Evolutionary conservation across 2,888 invertebrate genomes (phyloP).

Genomic region (Lithosia quadra): DNA sequence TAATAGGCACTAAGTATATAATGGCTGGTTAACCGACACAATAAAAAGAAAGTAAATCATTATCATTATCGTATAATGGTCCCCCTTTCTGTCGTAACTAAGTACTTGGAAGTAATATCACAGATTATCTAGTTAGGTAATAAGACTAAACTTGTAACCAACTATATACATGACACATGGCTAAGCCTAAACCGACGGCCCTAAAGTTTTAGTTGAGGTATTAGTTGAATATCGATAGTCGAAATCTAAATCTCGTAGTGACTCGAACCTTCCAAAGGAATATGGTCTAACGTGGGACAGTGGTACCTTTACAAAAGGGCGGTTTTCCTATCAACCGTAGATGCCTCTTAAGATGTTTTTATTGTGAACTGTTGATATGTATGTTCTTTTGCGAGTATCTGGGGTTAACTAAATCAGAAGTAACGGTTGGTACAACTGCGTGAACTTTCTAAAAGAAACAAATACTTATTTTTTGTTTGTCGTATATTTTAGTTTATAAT

Average conservation of each 20-base stretch:
- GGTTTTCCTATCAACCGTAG: not conserved
- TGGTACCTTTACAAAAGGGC: not conserved
- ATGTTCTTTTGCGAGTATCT: not conserved
- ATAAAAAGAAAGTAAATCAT: too few species aligned
- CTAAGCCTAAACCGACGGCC: not conserved
- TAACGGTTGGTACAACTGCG: not conserved
- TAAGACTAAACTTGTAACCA: constrained; percentile 1
- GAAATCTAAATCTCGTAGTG: not conserved
- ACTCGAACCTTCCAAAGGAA: not conserved
- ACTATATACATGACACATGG: constrained; percentile 2
- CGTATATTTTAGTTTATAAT: too few species aligned
- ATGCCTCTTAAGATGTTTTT: not conserved
- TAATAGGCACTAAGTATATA: too few species aligned
- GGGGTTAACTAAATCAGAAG: not conserved
- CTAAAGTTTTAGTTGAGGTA: constrained; percentile 1
- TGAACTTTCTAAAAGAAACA: not conserved
- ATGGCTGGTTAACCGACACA: too few species aligned
- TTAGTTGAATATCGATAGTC: not conserved
- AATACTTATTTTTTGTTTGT: not conserved
- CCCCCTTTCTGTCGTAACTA: too few species aligned
- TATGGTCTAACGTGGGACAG: not conserved
- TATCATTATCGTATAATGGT: too few species aligned
- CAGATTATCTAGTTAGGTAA: too few species aligned
- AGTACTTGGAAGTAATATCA: too few species aligned
- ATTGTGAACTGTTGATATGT: not conserved